Percentiles rank a stretch among this genome's conserved stretches.
Evolutionary conservation across 2,888 invertebrate species (phyloP).

Genomic region (Brassicogethes aeneus): DNA sequence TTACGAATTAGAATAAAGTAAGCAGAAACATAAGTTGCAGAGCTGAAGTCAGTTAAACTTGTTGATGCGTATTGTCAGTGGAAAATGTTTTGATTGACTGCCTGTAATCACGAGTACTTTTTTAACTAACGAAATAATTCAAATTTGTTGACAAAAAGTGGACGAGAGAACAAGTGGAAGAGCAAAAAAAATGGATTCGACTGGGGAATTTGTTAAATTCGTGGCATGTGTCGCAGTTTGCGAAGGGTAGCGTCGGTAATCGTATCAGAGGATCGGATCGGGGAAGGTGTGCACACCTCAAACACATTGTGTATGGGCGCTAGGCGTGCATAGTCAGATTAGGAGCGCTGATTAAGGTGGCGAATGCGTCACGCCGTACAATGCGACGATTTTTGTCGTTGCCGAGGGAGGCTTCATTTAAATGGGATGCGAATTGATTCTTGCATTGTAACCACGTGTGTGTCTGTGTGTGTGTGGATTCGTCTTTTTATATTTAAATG

Average conservation of each 20-base stretch:
- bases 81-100: too few relatives aligned
- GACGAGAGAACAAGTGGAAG: too few relatives aligned
- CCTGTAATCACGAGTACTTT: too few relatives aligned
- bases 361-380: slow-evolving; percentile 26
- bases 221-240: neutral
- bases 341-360: slow-evolving; percentile 30
- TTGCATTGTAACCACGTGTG: too few relatives aligned
- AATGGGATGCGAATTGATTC: too few relatives aligned
- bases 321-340: slow-evolving; percentile 34
- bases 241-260: slow-evolving; percentile 31
- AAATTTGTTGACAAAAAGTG: too few relatives aligned
- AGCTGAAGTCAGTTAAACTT: too few relatives aligned
- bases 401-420: slow-evolving; percentile 23
- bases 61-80: too few relatives aligned
- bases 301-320: slow-evolving; percentile 31
- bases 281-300: slow-evolving; percentile 31
- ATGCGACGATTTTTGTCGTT: slow-evolving; percentile 24
- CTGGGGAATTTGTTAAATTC: neutral
- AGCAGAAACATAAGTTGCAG: too few relatives aligned
- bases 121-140: too few relatives aligned
- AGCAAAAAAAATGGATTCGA: neutral
- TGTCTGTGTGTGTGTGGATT: too few relatives aligned
- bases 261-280: slow-evolving; percentile 31
- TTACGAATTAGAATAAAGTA: too few relatives aligned
- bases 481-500: neutral